Percentiles rank a stretch among this genome's conserved stretches.
phyloP scores from a whole-genome alignment of 2,888 invertebrate species.

The Zhuqinia jingwanae region DNA sequence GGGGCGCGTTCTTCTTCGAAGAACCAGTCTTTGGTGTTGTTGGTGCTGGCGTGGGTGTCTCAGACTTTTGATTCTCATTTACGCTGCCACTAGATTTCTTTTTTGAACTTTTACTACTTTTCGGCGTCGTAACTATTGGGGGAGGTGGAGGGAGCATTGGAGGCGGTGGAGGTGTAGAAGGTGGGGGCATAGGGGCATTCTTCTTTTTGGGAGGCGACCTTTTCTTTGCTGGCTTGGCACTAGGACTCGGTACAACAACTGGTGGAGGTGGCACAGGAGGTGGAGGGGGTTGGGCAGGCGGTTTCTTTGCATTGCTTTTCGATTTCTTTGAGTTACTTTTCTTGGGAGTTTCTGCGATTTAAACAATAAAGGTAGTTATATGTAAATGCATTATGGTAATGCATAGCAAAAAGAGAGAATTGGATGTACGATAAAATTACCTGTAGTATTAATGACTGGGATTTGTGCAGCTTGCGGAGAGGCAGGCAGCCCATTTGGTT shows the following conservation, averaged over 20 bases:
- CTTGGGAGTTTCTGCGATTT: conserved; percentile 62
- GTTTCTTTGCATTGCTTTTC: conserved; percentile 69
- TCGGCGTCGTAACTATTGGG: conserved; percentile 50
- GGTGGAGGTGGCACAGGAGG: conserved; percentile 36
- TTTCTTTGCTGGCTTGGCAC: conserved; percentile 69
- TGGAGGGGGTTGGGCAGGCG: conserved; percentile 33
- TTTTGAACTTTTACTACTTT: conserved; percentile 64
- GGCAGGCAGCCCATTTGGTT: conserved; percentile 74
- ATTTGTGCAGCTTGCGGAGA: conserved; percentile 67
- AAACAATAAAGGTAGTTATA: background rate
- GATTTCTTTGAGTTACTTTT: conserved; percentile 61
- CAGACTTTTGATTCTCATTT: conserved; percentile 69
- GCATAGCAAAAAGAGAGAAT: no score
- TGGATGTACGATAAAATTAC: no score
- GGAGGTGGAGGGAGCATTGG: conserved; percentile 56
- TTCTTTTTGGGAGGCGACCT: conserved; percentile 68
- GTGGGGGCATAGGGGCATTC: conserved; percentile 56
- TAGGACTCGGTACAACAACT: conserved; percentile 38
- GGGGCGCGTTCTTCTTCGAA: conserved; percentile 61
- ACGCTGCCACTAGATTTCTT: conserved; percentile 52
- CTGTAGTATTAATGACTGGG: conserved; percentile 72
- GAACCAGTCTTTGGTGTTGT: conserved; percentile 66
- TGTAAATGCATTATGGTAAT: no score
- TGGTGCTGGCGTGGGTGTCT: conserved; percentile 16
- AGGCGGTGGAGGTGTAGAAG: conserved; percentile 59